phyloP scores from a whole-genome alignment of 1,140 invertebrate species.

The Bathynomus jamesi region DNA sequence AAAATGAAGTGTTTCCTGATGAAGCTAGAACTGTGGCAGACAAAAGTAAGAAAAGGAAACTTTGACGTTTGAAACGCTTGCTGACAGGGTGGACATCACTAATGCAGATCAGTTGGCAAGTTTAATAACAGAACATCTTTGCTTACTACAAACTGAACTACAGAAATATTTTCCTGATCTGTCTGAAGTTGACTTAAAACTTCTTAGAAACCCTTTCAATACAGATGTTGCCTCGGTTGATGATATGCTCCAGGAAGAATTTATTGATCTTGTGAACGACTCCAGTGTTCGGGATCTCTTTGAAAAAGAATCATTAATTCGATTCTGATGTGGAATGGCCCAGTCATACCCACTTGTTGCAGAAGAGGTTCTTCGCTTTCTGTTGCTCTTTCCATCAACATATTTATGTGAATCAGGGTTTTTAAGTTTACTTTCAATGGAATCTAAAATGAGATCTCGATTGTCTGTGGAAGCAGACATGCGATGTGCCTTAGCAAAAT shows the following conservation, averaged over 20 bases:
- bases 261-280: conserved; percentile 3
- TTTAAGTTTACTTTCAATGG: conserved; percentile 5
- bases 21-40: conserved; percentile 3
- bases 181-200: neutral
- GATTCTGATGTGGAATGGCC: conserved; percentile 1
- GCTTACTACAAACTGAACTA: neutral
- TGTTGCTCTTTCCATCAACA: conserved; percentile 15
- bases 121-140: conserved; percentile 4
- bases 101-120: neutral
- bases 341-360: conserved; percentile 3
- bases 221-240: conserved; percentile 9
- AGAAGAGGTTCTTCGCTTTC: conserved; percentile 4
- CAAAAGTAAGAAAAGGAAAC: conserved; percentile 7
- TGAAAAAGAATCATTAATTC: conserved; percentile 10
- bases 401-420: conserved; percentile 8
- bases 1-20: conserved; percentile 8
- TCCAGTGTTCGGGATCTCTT: conserved; percentile 7
- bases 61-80: neutral
- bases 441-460: conserved; percentile 9
- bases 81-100: conserved; percentile 4
- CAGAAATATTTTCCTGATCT: conserved; percentile 4
- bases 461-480: conserved; percentile 9
- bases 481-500: conserved; percentile 4
- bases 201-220: conserved; percentile 10
- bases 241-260: neutral